Base-by-base conservation (phyloP, 2,888 invertebrate genomes). In the Sphaerolaimus hirsutus region DNA sequence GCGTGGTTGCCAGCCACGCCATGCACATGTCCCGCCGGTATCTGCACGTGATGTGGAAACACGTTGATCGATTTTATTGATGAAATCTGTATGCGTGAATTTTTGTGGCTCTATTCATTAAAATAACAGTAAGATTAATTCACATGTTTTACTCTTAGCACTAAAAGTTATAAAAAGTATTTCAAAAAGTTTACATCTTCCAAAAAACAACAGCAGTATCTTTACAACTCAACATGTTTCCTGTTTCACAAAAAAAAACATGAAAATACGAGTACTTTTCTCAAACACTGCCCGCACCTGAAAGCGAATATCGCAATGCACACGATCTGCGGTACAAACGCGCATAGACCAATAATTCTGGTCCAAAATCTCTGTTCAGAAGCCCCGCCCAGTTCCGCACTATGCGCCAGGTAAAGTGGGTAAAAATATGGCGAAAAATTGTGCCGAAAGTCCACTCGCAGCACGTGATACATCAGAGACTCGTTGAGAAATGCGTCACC, bases 391-490 rank as follows among this genome's bases (percentile, higher is more conserved):
- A 66, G 51, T 73, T 72, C 4, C 49, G 41, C 42, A 74, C 73
- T 1, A 74, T n/a, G n/a, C n/a, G n/a, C 75, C 52, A 93, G 68
- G 64, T 93, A 93, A 27, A 83, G 76, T 63, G 84, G 71, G 63
- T 93, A 84, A 67, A 93, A 99, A 54, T 83, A 81, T 0, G 87
- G 71, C 0, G 93, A 97, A 66, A 97, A 99, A 64, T 99, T 97
- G 64, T 97, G 97, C 24, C 79, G 74, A 0, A 77, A 76, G 63
- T 97, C 97, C 58, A 76, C 76, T 43, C 93, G 73, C 4, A 76
- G 71, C 14, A 89, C 65, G 66, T 97, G 97, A 65, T 87, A 93
- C 19, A 93, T 69, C 55, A 86, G 78, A 0, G 87, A 81, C 66
- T 97, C 87, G 54, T 82, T 75, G 0, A 97, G 62, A 63, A 84